Evolutionary conservation across 2,888 invertebrate genomes (phyloP).

Genomic region (Plagiodera versicolora): DNA sequence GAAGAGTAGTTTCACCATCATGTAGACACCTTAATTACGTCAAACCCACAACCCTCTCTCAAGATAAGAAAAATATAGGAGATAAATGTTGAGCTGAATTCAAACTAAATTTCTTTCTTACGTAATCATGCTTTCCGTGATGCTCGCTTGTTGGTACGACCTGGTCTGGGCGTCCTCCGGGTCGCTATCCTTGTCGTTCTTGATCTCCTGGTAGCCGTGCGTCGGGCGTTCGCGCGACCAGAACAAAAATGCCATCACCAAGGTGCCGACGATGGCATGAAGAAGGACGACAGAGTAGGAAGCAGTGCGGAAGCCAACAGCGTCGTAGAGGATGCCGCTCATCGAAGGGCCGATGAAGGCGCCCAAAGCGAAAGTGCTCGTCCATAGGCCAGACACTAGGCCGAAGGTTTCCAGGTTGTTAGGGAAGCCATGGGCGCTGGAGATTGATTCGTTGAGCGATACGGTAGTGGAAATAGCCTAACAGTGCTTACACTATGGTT

Average conservation of each 20-base stretch:
- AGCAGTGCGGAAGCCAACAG: conserved; percentile 70
- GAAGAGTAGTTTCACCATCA: no score
- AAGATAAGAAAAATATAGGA: no score
- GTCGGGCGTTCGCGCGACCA: conserved; percentile 24
- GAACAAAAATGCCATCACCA: conserved; percentile 55
- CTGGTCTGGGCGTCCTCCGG: conserved; percentile 58
- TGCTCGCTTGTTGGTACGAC: conserved; percentile 38
- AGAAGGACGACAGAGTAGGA: conserved; percentile 71
- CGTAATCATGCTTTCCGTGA: conserved; percentile 51
- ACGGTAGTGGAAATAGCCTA: no score
- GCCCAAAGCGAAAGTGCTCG: conserved; percentile 86
- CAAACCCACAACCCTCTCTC: no score
- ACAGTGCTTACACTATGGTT: conserved; percentile 71
- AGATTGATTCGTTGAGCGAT: no score
- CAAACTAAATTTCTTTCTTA: conserved; percentile 22
- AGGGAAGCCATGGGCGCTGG: conserved; percentile 74
- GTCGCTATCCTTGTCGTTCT: conserved; percentile 58
- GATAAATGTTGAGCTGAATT: no score
- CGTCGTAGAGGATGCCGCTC: conserved; percentile 73
- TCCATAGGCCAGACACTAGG: conserved; percentile 87
- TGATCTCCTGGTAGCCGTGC: conserved; percentile 50
- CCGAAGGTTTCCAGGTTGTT: conserved; percentile 89
- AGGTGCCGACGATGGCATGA: conserved; percentile 64
- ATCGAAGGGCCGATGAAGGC: conserved; percentile 82
- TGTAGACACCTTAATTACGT: no score